Evolutionary conservation across 1,140 invertebrate species (phyloP).

Genomic region (Drosophila murphyi): DNA sequence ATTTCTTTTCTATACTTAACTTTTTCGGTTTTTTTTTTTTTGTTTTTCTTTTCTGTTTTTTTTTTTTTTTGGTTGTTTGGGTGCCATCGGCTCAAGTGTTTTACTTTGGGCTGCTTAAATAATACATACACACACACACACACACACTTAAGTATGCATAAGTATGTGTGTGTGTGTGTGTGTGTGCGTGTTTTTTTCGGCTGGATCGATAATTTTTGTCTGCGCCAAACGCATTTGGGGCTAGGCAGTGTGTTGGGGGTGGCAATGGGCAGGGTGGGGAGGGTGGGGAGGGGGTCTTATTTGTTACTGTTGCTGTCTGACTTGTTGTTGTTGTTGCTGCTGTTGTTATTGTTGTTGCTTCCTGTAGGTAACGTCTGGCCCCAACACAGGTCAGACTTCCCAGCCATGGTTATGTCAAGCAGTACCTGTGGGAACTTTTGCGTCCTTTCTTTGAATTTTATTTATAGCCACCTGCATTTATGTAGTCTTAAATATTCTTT

Average conservation of each 20-base stretch:
- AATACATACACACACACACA: conserved; percentile 13
- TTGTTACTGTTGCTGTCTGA: conserved; percentile 33
- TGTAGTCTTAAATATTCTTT: background rate
- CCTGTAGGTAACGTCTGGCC: conserved; percentile 17
- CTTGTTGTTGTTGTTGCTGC: background rate
- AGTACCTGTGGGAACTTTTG: conserved; percentile 27
- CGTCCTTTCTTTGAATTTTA: conserved; percentile 10
- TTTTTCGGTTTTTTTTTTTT: background rate
- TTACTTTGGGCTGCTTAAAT: conserved; percentile 71
- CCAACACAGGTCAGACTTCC: conserved; percentile 9
- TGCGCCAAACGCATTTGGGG: conserved; percentile 69
- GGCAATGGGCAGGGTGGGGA: background rate
- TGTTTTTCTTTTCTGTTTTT: conserved; percentile 12
- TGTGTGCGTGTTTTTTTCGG: conserved; percentile 43
- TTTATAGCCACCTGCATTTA: background rate
- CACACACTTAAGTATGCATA: background rate
- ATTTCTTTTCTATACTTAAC: conserved; percentile 21
- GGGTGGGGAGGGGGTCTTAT: conserved; percentile 16
- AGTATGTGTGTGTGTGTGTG: conserved; percentile 1
- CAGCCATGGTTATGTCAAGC: conserved; percentile 16
- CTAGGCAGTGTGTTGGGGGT: conserved; percentile 2
- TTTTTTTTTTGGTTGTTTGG: conserved; percentile 7
- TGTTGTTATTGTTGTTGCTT: conserved; percentile 10
- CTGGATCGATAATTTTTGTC: conserved; percentile 58
- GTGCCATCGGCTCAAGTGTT: conserved; percentile 56